These are phyloP conservation scores for Capitulum mitella DNA, from an alignment of 2,888 invertebrate genomes.

Conservation along the genomic window DNA sequence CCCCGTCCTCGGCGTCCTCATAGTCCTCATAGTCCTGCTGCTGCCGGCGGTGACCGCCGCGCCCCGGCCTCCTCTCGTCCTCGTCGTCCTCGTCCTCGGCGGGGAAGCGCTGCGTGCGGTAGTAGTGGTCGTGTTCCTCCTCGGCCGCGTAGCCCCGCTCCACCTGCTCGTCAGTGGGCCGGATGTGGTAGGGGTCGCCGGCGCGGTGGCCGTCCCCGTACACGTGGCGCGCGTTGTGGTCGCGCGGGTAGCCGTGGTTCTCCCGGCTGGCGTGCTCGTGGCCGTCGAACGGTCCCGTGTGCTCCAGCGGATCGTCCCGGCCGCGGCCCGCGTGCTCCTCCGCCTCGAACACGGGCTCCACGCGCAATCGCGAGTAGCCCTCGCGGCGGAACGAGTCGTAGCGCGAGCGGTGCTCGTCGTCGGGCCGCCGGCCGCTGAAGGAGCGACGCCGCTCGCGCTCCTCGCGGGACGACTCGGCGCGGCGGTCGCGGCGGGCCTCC, in stretches of 20 bases:
- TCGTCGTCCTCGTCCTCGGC: neutral
- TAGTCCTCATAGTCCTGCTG: neutral
- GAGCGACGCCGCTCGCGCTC: neutral
- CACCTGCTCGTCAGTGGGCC: neutral
- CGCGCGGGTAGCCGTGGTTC: conserved; percentile 1
- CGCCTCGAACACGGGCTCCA: neutral
- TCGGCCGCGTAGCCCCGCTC: neutral
- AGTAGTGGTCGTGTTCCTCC: neutral
- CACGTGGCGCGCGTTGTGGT: neutral
- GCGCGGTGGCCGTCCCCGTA: conserved; percentile 8
- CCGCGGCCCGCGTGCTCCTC: too few relatives aligned
- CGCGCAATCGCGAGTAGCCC: neutral
- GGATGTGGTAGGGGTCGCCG: conserved; percentile 1
- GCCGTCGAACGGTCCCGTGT: neutral
- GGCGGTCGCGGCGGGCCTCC: neutral
- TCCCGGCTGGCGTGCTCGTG: neutral
- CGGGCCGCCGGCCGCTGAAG: neutral
- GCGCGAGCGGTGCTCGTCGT: neutral
- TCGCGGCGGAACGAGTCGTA: neutral
- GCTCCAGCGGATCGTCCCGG: too few relatives aligned
- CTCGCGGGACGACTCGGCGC: neutral
- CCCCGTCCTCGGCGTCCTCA: neutral
- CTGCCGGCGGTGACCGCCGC: neutral
- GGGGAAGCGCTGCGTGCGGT: neutral
- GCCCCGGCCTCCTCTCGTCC: neutral